Base-by-base conservation (phyloP, 2,113 vertebrate genomes). In the Eubucco bourcierii region DNA sequence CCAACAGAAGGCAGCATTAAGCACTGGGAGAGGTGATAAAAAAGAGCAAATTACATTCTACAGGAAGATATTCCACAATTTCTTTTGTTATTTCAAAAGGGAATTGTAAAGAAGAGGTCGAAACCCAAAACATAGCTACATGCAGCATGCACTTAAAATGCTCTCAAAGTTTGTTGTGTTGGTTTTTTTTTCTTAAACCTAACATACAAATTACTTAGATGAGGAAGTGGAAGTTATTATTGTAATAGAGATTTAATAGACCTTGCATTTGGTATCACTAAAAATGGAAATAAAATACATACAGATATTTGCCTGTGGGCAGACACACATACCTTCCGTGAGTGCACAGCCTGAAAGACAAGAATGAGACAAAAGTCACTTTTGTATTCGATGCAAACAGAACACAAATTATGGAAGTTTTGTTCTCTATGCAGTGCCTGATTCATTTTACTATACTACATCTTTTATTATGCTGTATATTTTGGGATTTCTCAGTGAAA, bases 291-390 rank as follows among this genome's bases (percentile, higher is more conserved):
- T 60, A 85, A 80, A 93, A 80, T 67, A 58, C 34, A 58, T 34
- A 37, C 23, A 52, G 34, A 29, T 19, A 85, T 39, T 41, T 63
- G 15, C 6, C 53, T 41, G 27, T 23, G 79, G 67, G 60, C 74
- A 85, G 52, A 41, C 33, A 78, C 34, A 93, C 94, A 6, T 96
- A 96, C 94, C 95, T 95, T 90, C 85, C 0, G 72, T 93, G 47
- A 96, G 15, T 1, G 60, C 24, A 47, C 95, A 96, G 27, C 90
- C 95, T 96, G 92, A 77, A 96, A 95, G 80, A 91, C 68, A 95
- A 88, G 94, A 90, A 80, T 31, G 11, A 68, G 76, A 7, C 15
- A 20, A 41, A 90, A 34, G 87, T 93, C 65, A 89, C 4, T 2
- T 76, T 73, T 84, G 25, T 87, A 6, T 81, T 89, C 31, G 60